A percentile compares a stretch with the other conserved stretches of the same genome.
Conservation (phyloP, 1,140 invertebrate genomes). For the Reticulitermes speratus region DNA sequence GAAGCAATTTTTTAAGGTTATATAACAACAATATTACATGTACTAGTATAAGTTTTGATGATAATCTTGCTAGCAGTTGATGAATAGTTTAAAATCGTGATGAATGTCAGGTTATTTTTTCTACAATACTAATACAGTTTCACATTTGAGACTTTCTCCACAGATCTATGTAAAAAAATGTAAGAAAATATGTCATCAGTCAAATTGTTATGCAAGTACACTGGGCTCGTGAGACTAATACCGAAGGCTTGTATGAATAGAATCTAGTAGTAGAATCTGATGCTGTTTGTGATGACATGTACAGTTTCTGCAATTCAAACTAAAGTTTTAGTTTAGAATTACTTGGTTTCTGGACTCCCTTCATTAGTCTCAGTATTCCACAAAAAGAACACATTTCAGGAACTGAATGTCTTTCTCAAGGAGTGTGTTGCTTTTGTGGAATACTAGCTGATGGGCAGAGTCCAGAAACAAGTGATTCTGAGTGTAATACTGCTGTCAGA, state of each 20-base stretch:
- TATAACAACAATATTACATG: neutral
- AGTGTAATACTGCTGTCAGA: too few species aligned
- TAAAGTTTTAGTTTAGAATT: neutral
- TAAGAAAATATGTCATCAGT: constrained; percentile 17
- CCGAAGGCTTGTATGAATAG: neutral
- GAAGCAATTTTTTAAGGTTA: neutral
- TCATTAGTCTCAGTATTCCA: too few species aligned
- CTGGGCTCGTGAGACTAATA: neutral
- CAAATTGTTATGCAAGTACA: neutral
- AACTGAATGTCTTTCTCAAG: too few species aligned
- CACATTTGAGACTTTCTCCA: constrained; percentile 6
- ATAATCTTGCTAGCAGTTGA: neutral
- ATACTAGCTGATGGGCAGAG: too few species aligned
- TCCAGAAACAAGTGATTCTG: too few species aligned
- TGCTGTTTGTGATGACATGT: neutral
- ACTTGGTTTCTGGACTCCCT: too few species aligned
- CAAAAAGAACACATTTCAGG: too few species aligned
- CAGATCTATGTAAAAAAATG: constrained; percentile 6
- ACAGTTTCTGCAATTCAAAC: neutral
- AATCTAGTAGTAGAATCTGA: neutral
- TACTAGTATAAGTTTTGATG: neutral
- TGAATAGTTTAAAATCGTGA: neutral
- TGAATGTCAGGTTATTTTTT: neutral
- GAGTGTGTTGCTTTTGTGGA: too few species aligned
- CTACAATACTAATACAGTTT: neutral